Conservation (phyloP, 2,888 invertebrate genomes). For the Caenorhabditis sp. region DNA sequence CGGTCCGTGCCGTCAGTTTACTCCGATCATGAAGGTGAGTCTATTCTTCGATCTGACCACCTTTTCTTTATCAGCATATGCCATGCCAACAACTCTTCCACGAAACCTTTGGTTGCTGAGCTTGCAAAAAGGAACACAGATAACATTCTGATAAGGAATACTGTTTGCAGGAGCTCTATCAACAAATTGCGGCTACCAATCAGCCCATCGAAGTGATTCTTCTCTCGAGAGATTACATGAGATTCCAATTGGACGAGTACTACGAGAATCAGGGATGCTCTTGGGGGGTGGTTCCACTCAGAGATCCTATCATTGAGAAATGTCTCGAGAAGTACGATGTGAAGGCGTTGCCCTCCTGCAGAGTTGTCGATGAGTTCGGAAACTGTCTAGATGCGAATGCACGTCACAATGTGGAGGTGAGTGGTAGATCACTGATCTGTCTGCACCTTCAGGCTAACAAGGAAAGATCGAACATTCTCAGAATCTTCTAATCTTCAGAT, state of each 20-base stretch:
- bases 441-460: too few species aligned
- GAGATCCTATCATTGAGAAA: constrained; percentile 57
- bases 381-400: constrained; percentile 51
- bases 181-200: constrained; percentile 48
- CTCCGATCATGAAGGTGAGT: constrained; percentile 63
- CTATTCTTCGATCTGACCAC: constrained; percentile 12
- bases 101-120: constrained; percentile 24
- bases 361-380: constrained; percentile 59
- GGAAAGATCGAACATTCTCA: constrained; percentile 6
- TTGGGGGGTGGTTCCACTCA: constrained; percentile 56
- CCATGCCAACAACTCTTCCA: constrained; percentile 32
- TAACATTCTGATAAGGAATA: constrained; percentile 2
- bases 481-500: constrained; percentile 3
- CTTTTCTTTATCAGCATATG: constrained; percentile 35
- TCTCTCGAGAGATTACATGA: constrained; percentile 59
- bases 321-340: constrained; percentile 57
- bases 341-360: constrained; percentile 54
- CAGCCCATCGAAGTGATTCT: constrained; percentile 65
- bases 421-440: neutral
- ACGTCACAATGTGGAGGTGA: constrained; percentile 36
- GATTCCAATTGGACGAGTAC: constrained; percentile 62
- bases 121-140: constrained; percentile 35
- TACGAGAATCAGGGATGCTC: constrained; percentile 58
- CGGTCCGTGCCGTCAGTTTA: constrained; percentile 56
- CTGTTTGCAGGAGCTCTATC: constrained; percentile 59